Base-by-base conservation (phyloP, 2,113 vertebrate species). In the Nymphicus hollandicus region DNA sequence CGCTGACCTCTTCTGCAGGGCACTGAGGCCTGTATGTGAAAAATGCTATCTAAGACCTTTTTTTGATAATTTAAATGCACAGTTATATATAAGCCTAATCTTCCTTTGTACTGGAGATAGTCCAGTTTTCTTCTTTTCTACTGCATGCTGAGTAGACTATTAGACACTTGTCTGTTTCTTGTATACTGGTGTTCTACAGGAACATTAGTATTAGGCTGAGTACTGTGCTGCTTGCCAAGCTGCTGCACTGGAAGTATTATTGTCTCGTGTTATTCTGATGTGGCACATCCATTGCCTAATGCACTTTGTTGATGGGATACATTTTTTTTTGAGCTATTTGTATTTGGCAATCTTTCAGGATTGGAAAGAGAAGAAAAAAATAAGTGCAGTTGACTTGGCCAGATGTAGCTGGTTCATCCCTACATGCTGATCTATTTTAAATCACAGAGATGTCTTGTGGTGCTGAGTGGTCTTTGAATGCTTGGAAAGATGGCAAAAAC, bases 281-380 rank as follows among this genome's bases (percentile, higher is more conserved):
- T 88, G 74, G 60, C 31, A 39, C 4, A 39, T 92, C 55, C n/a
- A 50, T 61, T 90, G 76, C 55, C 71, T 97, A 94, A 95, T 95
- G 74, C 47, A 92, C 35, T 95, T 91, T 43, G 61, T 39, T 87
- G 78, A 89, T 86, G 61, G 35, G 13, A 73, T 91, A 61, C 35
- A 15, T 66, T 22, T 60, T 41, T 90, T 88, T 81, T 61, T 10
- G n/a, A 82, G 86, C 89, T 94, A 83, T 95, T 93, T 92, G 33
- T 89, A 29, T 82, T 49, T 95, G 93, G 94, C 87, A 82, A 24
- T 63, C 46, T 93, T 94, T 89, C 92, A 89, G 50, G 23, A 79
- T 81, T 0, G 0, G 89, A 74, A 82, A 79, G 33, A 39, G 14
- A 27, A 3, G 13, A 41, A 66, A 56, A 52, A 69, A 69, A 4